Percentiles rank a stretch among this genome's conserved stretches.
Evolutionary conservation across 1,140 invertebrate genomes (phyloP).

Genomic region (Adoxophyes honmai): DNA sequence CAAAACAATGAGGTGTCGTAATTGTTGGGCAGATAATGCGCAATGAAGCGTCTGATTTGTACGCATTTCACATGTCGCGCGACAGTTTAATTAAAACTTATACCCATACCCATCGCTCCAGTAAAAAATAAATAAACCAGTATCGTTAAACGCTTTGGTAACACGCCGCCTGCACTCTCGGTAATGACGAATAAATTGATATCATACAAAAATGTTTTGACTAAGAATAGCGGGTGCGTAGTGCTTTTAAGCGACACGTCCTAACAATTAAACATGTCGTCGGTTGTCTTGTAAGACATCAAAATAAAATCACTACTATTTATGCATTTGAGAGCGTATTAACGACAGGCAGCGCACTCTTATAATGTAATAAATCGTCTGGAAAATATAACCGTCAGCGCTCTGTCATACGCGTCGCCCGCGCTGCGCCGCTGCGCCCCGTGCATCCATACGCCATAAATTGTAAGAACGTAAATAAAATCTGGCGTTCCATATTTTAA

Average conservation of each 20-base stretch:
- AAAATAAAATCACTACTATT: slow-evolving; percentile 74
- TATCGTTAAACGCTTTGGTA: slow-evolving; percentile 8
- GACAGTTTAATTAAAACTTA: slow-evolving; percentile 27
- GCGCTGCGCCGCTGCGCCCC: slow-evolving; percentile 40
- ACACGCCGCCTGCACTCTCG: neutral
- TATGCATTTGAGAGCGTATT: slow-evolving; percentile 70
- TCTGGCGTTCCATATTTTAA: slow-evolving; percentile 71
- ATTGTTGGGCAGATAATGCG: slow-evolving; percentile 52
- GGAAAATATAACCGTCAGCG: slow-evolving; percentile 74
- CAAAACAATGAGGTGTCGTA: slow-evolving; percentile 63
- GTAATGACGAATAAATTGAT: slow-evolving; percentile 23
- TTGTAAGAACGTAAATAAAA: slow-evolving; percentile 70
- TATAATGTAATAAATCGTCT: slow-evolving; percentile 75
- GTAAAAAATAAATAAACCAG: slow-evolving; percentile 1
- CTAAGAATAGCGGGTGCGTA: slow-evolving; percentile 46
- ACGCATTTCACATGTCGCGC: slow-evolving; percentile 29
- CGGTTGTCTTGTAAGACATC: slow-evolving; percentile 69
- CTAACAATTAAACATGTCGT: slow-evolving; percentile 66
- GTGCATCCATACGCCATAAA: slow-evolving; percentile 64
- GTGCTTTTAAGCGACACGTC: slow-evolving; percentile 46
- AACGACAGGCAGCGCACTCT: slow-evolving; percentile 61
- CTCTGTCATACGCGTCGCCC: slow-evolving; percentile 62
- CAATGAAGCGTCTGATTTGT: slow-evolving; percentile 58
- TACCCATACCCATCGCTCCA: slow-evolving; percentile 10
- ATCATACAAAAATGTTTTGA: slow-evolving; percentile 43